Evolutionary conservation across 2,888 invertebrate species (phyloP).

Genomic region (Malacosoma neustria): DNA sequence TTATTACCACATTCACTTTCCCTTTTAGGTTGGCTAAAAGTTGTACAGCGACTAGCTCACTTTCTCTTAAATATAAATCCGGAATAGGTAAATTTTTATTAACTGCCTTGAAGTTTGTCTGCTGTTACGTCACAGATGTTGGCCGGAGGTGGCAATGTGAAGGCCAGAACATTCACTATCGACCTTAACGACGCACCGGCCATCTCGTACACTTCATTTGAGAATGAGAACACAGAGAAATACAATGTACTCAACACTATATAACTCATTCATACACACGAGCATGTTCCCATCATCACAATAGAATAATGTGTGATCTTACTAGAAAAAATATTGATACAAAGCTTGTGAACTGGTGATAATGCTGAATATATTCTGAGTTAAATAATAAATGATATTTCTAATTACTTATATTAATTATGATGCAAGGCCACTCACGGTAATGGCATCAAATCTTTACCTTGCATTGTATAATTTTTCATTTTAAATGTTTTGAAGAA

Average conservation of each 20-base stretch:
- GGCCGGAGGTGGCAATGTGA: constrained; percentile 47
- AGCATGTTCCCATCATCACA: not conserved
- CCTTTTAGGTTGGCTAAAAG: not conserved
- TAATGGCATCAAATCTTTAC: too few relatives aligned
- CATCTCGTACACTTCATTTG: not conserved
- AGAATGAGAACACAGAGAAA: not conserved
- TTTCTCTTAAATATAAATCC: constrained; percentile 25
- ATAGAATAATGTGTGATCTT: not conserved
- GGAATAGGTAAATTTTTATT: constrained; percentile 14
- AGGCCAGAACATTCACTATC: constrained; percentile 51
- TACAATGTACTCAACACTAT: not conserved
- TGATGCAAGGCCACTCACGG: too few relatives aligned
- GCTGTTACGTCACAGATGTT: constrained; percentile 39
- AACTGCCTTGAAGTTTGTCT: constrained; percentile 24
- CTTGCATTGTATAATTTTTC: too few relatives aligned
- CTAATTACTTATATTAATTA: too few relatives aligned
- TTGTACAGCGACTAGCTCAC: constrained; percentile 20
- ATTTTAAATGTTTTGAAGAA: too few relatives aligned
- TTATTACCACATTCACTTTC: not conserved
- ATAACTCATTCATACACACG: not conserved
- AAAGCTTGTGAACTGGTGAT: not conserved
- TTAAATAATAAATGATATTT: too few relatives aligned
- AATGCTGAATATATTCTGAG: not conserved
- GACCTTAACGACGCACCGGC: constrained; percentile 25
- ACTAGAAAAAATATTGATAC: not conserved